Evolutionary conservation across 1,140 invertebrate genomes (phyloP).

Genomic region (Ostrea denselamellosa): DNA sequence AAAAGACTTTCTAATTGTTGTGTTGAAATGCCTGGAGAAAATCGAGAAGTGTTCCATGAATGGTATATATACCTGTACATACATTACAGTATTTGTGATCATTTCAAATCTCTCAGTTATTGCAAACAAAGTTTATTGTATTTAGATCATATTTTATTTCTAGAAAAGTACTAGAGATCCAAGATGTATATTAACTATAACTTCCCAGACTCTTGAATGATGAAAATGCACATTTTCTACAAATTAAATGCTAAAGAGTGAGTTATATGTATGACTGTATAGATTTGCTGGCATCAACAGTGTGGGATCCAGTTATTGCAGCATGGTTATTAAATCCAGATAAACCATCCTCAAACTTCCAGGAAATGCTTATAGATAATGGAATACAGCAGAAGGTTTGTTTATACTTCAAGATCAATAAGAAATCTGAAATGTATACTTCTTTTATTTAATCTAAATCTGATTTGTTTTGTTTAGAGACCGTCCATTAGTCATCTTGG

Average conservation of each 20-base stretch:
- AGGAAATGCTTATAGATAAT: constrained; percentile 54
- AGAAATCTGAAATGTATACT: not conserved
- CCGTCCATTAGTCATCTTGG: constrained; percentile 22
- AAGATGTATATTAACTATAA: too few species aligned
- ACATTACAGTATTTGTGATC: too few species aligned
- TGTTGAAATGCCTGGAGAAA: constrained; percentile 26
- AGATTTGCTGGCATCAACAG: constrained; percentile 53
- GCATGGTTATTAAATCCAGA: constrained; percentile 72
- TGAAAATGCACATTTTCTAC: too few species aligned
- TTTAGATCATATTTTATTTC: too few species aligned
- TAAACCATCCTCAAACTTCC: constrained; percentile 61
- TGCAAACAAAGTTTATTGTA: too few species aligned
- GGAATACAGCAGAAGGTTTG: constrained; percentile 51
- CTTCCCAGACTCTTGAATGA: too few species aligned
- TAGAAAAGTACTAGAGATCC: too few species aligned
- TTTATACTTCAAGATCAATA: not conserved
- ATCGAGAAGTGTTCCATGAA: not conserved
- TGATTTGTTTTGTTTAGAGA: constrained; percentile 5
- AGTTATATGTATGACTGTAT: not conserved
- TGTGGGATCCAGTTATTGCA: constrained; percentile 68
- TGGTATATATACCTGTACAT: too few species aligned
- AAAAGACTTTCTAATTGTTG: constrained; percentile 39
- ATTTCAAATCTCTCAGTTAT: too few species aligned
- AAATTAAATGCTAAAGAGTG: not conserved
- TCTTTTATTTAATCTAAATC: not conserved